Evolutionary conservation across 2,797 vertebrate species (phyloP).

Genomic region (Ambastaia sidthimunki): DNA sequence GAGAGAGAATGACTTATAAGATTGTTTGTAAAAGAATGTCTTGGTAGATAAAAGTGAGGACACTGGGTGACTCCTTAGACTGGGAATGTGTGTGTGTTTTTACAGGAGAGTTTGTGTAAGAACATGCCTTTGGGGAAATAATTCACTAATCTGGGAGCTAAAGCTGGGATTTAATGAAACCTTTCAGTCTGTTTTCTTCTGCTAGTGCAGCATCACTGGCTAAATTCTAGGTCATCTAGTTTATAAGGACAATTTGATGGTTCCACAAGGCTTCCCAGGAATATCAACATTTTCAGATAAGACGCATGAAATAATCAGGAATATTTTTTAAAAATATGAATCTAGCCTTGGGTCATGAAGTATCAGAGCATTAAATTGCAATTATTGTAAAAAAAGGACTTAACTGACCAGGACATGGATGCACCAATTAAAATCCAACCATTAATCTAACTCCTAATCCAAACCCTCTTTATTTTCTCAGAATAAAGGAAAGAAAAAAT

Average conservation of each 20-base stretch:
- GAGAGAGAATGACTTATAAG: slow-evolving; percentile 4
- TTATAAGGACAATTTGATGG: slow-evolving; percentile 8
- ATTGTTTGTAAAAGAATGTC: slow-evolving; percentile 36
- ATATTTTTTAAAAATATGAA: not conserved
- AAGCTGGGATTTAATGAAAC: slow-evolving; percentile 33
- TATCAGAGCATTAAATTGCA: slow-evolving; percentile 20
- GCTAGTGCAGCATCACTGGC: not conserved
- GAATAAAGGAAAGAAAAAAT: not conserved
- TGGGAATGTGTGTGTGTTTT: slow-evolving; percentile 39
- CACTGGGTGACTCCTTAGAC: slow-evolving; percentile 43
- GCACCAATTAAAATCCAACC: slow-evolving; percentile 2
- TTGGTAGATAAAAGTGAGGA: slow-evolving; percentile 38
- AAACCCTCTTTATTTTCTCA: slow-evolving; percentile 27
- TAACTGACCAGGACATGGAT: not conserved
- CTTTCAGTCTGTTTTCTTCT: slow-evolving; percentile 19
- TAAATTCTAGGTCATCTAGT: slow-evolving; percentile 14
- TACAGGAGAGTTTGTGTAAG: slow-evolving; percentile 27
- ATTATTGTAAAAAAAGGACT: too few species aligned
- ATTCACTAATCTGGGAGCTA: slow-evolving; percentile 32
- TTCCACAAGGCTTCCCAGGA: slow-evolving; percentile 16
- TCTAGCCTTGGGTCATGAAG: not conserved
- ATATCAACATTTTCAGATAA: not conserved
- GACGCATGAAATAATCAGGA: not conserved
- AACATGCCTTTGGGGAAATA: slow-evolving; percentile 43
- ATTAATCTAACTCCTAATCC: not conserved